Evolutionary conservation across 2,888 invertebrate genomes (phyloP), one percentile per base, ranked within the genome.

Genomic region (Teleiodes luculella): DNA sequence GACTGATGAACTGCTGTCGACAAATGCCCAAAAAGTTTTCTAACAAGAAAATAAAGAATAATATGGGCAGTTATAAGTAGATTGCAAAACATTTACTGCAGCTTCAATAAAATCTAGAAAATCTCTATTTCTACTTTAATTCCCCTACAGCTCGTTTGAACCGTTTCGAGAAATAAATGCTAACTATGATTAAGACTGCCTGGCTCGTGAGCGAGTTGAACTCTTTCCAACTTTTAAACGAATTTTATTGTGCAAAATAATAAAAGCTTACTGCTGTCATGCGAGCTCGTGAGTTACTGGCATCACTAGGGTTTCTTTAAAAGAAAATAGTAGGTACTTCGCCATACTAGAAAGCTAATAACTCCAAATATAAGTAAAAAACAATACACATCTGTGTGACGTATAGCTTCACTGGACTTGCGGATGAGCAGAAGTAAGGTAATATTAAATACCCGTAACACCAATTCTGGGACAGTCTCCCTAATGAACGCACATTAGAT

Each of bases 221-320:
- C 68, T 66, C 63, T 66, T 68, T 84, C 82, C 85, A 86, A 85
- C 70, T 83, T 79, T 83, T 79, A 83, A 83, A 76, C 74, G 78
- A 72, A 79, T 78, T 86, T 78, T 75, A 80, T 78, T 76, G 72
- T 68, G 59, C 67, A 67, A 79, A 79, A 80, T 82, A 83, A 82
- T 74, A 72, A 68, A 72, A 70, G 65, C 52, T 49, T 52, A 37
- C 31, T 30, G 36, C 66, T 60, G 63, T 70, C 67, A 67, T 66
- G 66, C 58, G 63, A 62, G 66, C 66, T 67, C 64, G 63, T 14
- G 65, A 69, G 70, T 70, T 37, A 68, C 60, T 68, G 70, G 70
- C 70, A 64, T 74, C 72, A 74, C 66, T 41, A 10, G n/a, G n/a
- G 4, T 6, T n/a, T 33, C 33, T 33, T 33, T 24, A 6, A 24